phyloP scores from a whole-genome alignment of 53 echinoderm and acorn worm species.

The Luidia sarsii region DNA sequence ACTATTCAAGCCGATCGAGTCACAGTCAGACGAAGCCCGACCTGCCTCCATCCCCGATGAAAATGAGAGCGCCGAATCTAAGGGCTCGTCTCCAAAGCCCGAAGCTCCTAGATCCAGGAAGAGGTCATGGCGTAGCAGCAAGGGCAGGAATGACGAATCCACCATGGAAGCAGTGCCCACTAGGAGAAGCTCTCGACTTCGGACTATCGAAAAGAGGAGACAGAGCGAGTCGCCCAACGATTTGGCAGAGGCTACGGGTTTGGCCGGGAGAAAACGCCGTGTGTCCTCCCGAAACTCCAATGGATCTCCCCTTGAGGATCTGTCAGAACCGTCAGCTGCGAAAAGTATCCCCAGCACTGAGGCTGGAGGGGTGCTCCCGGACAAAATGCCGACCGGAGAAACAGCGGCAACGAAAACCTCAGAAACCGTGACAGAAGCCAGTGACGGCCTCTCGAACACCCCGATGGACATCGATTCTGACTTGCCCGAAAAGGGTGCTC shows the following conservation, averaged over 20 bases:
- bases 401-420: background rate
- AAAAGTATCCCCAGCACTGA: slow-evolving; percentile 2
- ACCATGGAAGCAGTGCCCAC: slow-evolving; percentile 15
- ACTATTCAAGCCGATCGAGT: slow-evolving; percentile 18
- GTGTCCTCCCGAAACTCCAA: slow-evolving; percentile 22
- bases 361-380: background rate
- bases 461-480: no score
- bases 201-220: slow-evolving; percentile 16
- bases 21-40: background rate
- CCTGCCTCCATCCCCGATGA: background rate
- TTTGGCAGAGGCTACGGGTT: background rate
- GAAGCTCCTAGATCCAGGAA: slow-evolving; percentile 8
- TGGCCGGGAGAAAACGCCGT: slow-evolving; percentile 15
- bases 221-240: slow-evolving; percentile 29
- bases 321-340: background rate
- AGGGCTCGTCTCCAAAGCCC: background rate
- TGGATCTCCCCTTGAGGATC: slow-evolving; percentile 11
- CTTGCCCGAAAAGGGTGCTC: no score
- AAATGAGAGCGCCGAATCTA: background rate
- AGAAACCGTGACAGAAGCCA: no score
- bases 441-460: no score
- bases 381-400: background rate
- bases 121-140: slow-evolving; percentile 33
- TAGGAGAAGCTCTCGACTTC: slow-evolving; percentile 30
- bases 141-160: slow-evolving; percentile 16